phyloP scores from a whole-genome alignment of 2,888 invertebrate species.

The Xestia ashworthii region DNA sequence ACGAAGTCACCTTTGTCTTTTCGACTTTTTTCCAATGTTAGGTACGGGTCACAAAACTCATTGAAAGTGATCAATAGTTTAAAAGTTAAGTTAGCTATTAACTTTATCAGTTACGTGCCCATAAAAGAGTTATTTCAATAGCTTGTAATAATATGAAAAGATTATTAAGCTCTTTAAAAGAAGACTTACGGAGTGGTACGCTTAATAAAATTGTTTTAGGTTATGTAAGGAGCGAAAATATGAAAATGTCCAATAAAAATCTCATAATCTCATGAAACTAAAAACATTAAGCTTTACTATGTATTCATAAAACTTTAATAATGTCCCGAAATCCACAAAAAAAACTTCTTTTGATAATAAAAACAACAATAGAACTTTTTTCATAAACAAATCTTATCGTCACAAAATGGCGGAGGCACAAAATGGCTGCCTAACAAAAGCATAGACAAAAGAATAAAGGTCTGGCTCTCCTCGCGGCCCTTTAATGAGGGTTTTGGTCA shows the following conservation, averaged over 20 bases:
- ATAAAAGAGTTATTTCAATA: slow-evolving; percentile 15
- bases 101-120: slow-evolving; percentile 16
- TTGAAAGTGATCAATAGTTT: slow-evolving; percentile 21
- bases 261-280: slow-evolving; percentile 25
- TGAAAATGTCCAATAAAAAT: slow-evolving; percentile 17
- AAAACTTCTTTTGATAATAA: slow-evolving; percentile 55
- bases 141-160: background rate
- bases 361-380: slow-evolving; percentile 72
- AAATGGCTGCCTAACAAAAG: slow-evolving; percentile 78
- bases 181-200: background rate
- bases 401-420: slow-evolving; percentile 79
- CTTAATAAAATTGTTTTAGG: background rate
- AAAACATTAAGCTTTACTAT: slow-evolving; percentile 11
- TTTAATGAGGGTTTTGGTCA: slow-evolving; percentile 86
- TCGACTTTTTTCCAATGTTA: background rate
- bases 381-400: slow-evolving; percentile 78
- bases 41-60: slow-evolving; percentile 24
- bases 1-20: slow-evolving; percentile 6
- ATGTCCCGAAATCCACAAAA: slow-evolving; percentile 41
- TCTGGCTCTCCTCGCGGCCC: slow-evolving; percentile 77
- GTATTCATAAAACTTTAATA: slow-evolving; percentile 40
- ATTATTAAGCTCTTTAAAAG: slow-evolving; percentile 17
- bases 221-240: slow-evolving; percentile 13
- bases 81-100: background rate
- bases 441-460: slow-evolving; percentile 87